Evolutionary conservation across 2,797 vertebrate species (phyloP), one percentile per base, ranked within the genome.

Genomic region (Leptoclinus maculatus): DNA sequence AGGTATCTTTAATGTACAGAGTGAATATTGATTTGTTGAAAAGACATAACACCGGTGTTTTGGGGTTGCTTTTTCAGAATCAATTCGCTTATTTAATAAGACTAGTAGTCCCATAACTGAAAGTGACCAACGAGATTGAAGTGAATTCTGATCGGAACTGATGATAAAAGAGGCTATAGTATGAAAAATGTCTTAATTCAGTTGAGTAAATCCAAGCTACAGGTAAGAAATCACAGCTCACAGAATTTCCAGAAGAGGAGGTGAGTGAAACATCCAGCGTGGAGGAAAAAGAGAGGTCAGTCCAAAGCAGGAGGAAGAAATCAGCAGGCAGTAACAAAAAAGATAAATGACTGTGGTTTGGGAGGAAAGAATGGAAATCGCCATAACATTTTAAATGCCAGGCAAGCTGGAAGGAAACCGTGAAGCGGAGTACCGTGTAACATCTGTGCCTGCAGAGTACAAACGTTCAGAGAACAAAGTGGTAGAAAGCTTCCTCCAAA

Each of bases 301-400:
- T 56, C 34, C 34, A 60, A 51, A 71, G 45, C 43, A 36, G 62
- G 71, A 66, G 54, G 73, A 79, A 75, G 70, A 71, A 70, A 84
- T 84, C 60, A 76, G 78, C 79, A 74, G 80, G 64, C 77, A 81
- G 70, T 64, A 72, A 23, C 14, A 57, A 54, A 56, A 72, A 72
- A 77, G 32, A 87, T 73, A 80, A 84, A 83, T 79, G 62, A 59
- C 71, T 76, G 79, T 62, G 84, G 80, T 83, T 81, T 79, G 38
- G 69, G 71, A 66, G 76, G n/a, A 74, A 56, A 67, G 66, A 62
- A 69, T 81, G 75, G 74, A 70, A 87, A 82, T 77, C 57, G 83
- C 67, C 34, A 56, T n/a, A 71, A 72, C 63, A 32, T 71, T 72
- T 83, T 34, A 78, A 86, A 84, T 62, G 84, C 71, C 66, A 67